Evolutionary conservation across 2,113 vertebrate species (phyloP), one percentile per base, ranked within the genome.

Genomic region (Mugil cephalus): DNA sequence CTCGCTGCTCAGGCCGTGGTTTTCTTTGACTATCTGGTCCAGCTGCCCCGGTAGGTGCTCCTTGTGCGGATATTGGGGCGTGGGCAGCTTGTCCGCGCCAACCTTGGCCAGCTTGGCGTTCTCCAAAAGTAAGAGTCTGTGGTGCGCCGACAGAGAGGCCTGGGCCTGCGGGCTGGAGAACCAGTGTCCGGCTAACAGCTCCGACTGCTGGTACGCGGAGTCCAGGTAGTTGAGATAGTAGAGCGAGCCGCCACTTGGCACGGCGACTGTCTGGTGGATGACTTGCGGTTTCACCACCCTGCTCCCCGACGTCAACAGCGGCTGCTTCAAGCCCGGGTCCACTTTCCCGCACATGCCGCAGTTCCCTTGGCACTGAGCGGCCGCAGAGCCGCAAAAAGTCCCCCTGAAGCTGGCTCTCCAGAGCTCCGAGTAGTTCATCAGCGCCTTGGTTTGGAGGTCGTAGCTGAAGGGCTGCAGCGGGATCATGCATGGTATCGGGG

Each of bases 181-280:
- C 90, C 98, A 95, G 90, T 96, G 96, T 84, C 97, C 95, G 19
- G 94, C 93, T 8, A 98, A 93, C 64, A 98, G 88, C 77, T 99
- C 96, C 36, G 95, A 95, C 66, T 95, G 96, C 87, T 95, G 96
- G 69, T 96, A 97, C 1, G 96, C 92, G 18, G 97, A 95, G 83
- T 99, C 97, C 95, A 99, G 93, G 90, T 97, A 99, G 91, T 98
- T 98, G 87, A 99, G 96, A 88, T 98, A 99, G 86, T 97, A 99
- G 64, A 99, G 93, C 2, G 97, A 96, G 55, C 95, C 96, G 60
- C 94, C 94, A 82, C 94, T 85, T 68, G 98, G 96, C 66, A 98
- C 88, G 61, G 95, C 88, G 89, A 97, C 92, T 4, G 96, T 93
- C 86, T 99, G 98, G 87, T 97, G 96, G 79, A 99, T 93, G 17